Base-by-base conservation (phyloP, 1,140 invertebrate genomes). In the Hypsibius dujardini region DNA sequence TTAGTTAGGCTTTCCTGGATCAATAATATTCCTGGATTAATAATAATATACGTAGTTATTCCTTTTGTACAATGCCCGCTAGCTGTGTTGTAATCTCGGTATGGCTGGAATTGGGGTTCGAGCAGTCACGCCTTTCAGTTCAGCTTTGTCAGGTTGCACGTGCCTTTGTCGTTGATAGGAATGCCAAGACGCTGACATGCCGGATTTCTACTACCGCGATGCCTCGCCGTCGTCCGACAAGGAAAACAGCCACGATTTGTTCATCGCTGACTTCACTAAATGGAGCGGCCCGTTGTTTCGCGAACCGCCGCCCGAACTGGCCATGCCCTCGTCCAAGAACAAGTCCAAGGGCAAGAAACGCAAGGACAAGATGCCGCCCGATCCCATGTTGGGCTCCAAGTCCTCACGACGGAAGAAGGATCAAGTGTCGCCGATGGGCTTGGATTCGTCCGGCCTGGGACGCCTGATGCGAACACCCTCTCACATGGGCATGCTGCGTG, bases 141-240 rank as follows among this genome's bases (percentile, higher is more conserved):
- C 28, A 28, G 28, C 28, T 28, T 28, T 28, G 28, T 28, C 28
- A 28, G 28, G 28, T 28, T 28, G 28, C 28, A 28, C 28, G 28
- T 28, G 28, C 28, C 28, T 28, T 28, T 28, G 28, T 28, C 28
- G 28, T 28, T 28, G 28, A 28, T 0, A 56, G 50, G 50, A 56
- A 56, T n/a, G n/a, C 50, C 62, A 67, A 45, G 62, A 67, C 42
- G 3, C 42, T 67, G 62, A 67, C 42, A 67, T 67, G 12, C 62
- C 62, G 12, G 45, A 15, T 12, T 67, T 67, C 45, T 3, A 67
- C 62, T 45, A 15, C 12, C 62, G 62, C 7, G 62, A 67, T 12
- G 62, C 12, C 45, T 42, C 12, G 12, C 7, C 42, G 62, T 56
- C n/a, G n/a, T 12, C 62, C 45, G 62, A 67, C 62, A 67, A 67